Base-by-base conservation (phyloP, 2,797 vertebrate species). In the Hydrolagus colliei region DNA sequence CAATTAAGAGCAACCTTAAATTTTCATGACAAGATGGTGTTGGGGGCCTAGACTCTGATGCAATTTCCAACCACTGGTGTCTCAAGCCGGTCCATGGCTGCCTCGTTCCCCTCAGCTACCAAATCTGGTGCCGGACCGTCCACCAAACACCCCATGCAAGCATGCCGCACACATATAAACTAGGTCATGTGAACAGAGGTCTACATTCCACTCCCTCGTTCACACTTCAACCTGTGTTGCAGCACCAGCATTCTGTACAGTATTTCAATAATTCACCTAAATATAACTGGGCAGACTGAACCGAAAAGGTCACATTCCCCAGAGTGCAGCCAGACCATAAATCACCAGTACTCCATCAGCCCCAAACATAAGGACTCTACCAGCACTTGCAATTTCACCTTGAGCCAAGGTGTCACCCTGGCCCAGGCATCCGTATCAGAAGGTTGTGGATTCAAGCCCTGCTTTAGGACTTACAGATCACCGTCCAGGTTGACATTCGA, bases 251-350 rank as follows among this genome's bases (percentile, higher is more conserved):
- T 82, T 82, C 67, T 82, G 67, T 82, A 68, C 65, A 67, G 79
- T 82, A 32, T 68, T 82, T 82, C 79, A 82, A 68, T 82, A 82
- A 82, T 41, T 22, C 22, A 82, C 79, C 78, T 82, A 82, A 82
- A 82, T 82, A 82, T 68, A 82, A 65, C 67, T 65, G 61, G 27
- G 67, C 61, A 35, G 79, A 68, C 79, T 68, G 63, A 35, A 82
- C 27, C 79, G 9, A 32, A 82, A 82, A 82, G 79, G 79, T 82
- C 79, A 3, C 79, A 82, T 82, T 82, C 79, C 63, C 27, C 14
- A 68, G 63, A 82, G 79, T 82, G 63, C 79, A 82, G 79, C 79
- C 79, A 82, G 79, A 82, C 65, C 79, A 82, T 82, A 68, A 82
- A 68, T 82, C 41, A 35, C 20, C 79, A 20, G 32, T 68, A 32